These are phyloP conservation scores for Aldabrachelys gigantea DNA, from an alignment of 2,113 vertebrate genomes.

Conservation along the genomic window DNA sequence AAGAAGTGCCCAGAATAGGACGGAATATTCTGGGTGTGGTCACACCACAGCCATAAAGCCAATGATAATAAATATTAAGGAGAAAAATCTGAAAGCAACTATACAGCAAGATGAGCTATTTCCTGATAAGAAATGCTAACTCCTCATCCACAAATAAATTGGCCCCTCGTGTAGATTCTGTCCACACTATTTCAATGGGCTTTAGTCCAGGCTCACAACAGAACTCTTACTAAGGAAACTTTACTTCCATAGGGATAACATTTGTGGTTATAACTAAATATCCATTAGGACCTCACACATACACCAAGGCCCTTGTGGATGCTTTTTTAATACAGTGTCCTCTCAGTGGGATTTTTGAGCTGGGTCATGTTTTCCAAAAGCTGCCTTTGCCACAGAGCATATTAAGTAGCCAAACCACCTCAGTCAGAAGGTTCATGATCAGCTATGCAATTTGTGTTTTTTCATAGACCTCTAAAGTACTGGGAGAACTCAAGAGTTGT, in stretches of 20 bases:
- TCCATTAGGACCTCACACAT: conserved; percentile 1
- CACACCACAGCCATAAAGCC: not conserved
- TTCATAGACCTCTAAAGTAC: not conserved
- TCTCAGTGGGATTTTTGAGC: not conserved
- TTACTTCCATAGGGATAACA: not conserved
- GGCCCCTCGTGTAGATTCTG: not conserved
- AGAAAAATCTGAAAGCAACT: not conserved
- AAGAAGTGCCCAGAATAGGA: not conserved
- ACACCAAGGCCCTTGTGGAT: not conserved
- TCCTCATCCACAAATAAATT: conserved; percentile 19
- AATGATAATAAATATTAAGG: conserved; percentile 17
- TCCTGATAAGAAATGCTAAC: conserved; percentile 12
- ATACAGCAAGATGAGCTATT: not conserved
- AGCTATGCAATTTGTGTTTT: not conserved
- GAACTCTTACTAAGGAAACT: not conserved
- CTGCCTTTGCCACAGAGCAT: not conserved
- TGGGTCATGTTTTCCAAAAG: not conserved
- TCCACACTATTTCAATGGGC: not conserved
- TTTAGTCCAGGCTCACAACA: not conserved
- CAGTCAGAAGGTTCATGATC: not conserved
- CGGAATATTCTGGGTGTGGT: not conserved
- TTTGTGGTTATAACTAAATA: not conserved
- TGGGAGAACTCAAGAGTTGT: not conserved
- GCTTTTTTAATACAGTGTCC: not conserved
- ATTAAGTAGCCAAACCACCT: not conserved